These are phyloP conservation scores for Eristalis pertinax DNA, from an alignment of 2,888 invertebrate genomes.

Conservation along the genomic window DNA sequence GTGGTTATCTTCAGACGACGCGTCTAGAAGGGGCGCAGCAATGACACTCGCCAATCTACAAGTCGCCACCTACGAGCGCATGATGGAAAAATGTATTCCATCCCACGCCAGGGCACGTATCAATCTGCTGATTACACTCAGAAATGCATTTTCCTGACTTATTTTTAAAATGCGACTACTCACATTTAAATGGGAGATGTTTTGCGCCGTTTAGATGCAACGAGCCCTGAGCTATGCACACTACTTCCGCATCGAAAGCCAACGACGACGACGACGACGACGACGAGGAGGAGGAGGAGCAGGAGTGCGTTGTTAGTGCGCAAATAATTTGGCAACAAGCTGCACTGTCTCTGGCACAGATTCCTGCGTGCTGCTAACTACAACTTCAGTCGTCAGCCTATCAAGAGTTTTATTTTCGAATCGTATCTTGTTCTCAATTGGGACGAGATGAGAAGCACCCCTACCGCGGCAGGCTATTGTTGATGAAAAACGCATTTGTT, in stretches of 20 bases:
- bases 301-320: constrained; percentile 42
- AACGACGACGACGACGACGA: no score
- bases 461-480: background rate
- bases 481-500: constrained; percentile 24
- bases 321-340: constrained; percentile 57
- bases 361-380: constrained; percentile 18
- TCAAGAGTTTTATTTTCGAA: background rate
- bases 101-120: constrained; percentile 32
- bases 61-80: constrained; percentile 4
- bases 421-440: background rate
- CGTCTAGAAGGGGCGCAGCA: constrained; percentile 11
- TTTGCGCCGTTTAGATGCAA: background rate
- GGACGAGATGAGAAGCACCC: background rate
- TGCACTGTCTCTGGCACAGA: constrained; percentile 48
- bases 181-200: constrained; percentile 22
- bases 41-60: background rate
- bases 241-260: constrained; percentile 34
- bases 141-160: constrained; percentile 4
- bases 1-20: background rate
- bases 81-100: constrained; percentile 3
- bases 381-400: no score
- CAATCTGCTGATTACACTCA: constrained; percentile 53
- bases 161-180: constrained; percentile 8
- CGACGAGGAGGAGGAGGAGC: no score
- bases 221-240: constrained; percentile 30